Conservation (phyloP, 23 tunicate species). For the Aplidium turbinatum region DNA sequence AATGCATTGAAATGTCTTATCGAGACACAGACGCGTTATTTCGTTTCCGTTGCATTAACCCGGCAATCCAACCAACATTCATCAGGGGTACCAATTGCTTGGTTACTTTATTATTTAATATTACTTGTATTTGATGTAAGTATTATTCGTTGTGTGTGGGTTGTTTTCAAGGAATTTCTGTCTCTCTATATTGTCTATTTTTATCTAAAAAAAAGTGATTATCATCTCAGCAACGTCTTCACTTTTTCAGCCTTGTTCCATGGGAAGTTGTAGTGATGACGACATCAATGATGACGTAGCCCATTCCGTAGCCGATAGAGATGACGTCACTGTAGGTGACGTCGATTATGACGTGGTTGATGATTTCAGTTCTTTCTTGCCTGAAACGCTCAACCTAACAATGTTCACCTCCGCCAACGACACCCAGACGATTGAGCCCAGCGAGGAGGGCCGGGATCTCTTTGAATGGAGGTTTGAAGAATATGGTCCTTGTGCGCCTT, state of each 20-base stretch:
- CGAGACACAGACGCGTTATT: too few relatives aligned
- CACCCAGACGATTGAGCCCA: neutral
- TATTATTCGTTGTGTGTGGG: neutral
- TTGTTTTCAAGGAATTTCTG: neutral
- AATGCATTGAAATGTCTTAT: too few relatives aligned
- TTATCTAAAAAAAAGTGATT: neutral
- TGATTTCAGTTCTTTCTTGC: neutral
- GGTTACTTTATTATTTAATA: neutral
- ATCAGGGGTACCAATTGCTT: too few relatives aligned
- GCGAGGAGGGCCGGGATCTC: too few relatives aligned
- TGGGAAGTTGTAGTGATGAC: neutral
- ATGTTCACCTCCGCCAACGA: neutral
- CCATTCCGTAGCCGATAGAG: neutral
- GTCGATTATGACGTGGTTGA: conserved; percentile 25
- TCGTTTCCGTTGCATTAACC: too few relatives aligned
- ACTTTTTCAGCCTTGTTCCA: conserved; percentile 9
- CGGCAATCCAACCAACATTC: neutral
- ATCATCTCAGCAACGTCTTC: neutral
- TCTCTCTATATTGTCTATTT: neutral
- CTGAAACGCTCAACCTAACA: neutral
- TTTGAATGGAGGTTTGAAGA: conserved; percentile 47
- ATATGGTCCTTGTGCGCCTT: conserved; percentile 31
- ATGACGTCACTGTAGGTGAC: neutral
- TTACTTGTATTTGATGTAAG: neutral
- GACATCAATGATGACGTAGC: neutral